Evolutionary conservation across 2,797 vertebrate genomes (phyloP), one percentile per base, ranked within the genome.

Genomic region (Cephalopachus bancanus): DNA sequence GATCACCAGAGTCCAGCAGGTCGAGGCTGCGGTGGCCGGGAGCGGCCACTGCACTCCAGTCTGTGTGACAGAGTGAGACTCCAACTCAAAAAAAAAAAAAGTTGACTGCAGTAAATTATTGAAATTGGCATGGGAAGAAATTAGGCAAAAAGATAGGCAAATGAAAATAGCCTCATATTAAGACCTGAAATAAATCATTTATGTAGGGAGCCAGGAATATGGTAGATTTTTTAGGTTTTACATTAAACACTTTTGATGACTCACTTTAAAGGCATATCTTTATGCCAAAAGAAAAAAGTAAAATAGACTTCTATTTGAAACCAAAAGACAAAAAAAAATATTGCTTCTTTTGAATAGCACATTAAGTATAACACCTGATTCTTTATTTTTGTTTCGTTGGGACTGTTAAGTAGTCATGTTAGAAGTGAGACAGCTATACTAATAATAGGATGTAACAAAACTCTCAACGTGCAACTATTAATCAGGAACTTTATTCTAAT

Each of bases 111-210:
- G 33, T 89, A 65, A 93, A 44, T 79, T 72, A 74, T 4, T 93
- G 28, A 81, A 88, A 69, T 83, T 44, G 62, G 9, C n/a, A 1
- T 55, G 72, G 9, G 49, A 51, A 93, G 53, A 80, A 85, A 62
- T 84, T 9, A 83, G 30, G 5, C 28, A 14, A 89, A 87, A 59
- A 72, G 10, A 6, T 57, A 83, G 59, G 22, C 37, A 71, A 83
- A 55, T 83, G 65, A 89, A 94, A 62, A 83, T 83, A 78, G 6
- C 11, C 92, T 75, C 17, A 49, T 76, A 74, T 12, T 89, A 91
- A 62, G 64, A n/a, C 12, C 33, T 69, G 5, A 87, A 83, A 65
- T 57, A 51, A 51, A 28, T 4, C n/a, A 22, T 53, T 62, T 81
- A 28, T 2, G 22, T 80, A 44, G 28, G 16, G 15, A 49, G 11